A percentile compares a stretch with the other conserved stretches of the same genome.
Conservation (phyloP, 2,113 vertebrate species). For the Sardina pilchardus region DNA sequence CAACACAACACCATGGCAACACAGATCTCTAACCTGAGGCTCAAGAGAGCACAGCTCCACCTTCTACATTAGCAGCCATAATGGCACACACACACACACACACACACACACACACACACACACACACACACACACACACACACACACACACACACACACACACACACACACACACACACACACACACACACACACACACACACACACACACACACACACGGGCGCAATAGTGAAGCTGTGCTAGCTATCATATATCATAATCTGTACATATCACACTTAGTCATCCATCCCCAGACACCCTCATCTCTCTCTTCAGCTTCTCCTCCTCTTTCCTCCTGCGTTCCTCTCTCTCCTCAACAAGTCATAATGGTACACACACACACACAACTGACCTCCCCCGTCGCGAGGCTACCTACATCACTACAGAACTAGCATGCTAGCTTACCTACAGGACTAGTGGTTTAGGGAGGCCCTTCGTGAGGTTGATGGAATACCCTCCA, state of each 20-base stretch:
- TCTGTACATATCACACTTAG: background rate
- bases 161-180: background rate
- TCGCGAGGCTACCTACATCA: too few relatives aligned
- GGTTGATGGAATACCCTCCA: too few relatives aligned
- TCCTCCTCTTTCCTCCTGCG: too few relatives aligned
- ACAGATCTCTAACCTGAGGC: conserved; percentile 6
- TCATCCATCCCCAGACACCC: background rate
- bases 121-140: background rate
- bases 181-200: background rate
- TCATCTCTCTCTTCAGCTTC: too few relatives aligned
- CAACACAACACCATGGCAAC: background rate
- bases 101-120: too few relatives aligned
- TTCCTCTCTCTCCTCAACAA: background rate
- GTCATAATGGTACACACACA: too few relatives aligned
- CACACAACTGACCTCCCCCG: too few relatives aligned
- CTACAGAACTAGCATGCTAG: too few relatives aligned
- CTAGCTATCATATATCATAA: background rate
- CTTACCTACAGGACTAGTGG: too few relatives aligned
- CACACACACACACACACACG: background rate
- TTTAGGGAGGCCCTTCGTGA: too few relatives aligned
- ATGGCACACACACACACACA: background rate
- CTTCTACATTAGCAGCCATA: background rate
- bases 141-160: background rate
- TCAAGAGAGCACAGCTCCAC: background rate
- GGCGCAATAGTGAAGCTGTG: background rate